Base-by-base conservation (phyloP, 2,113 vertebrate species). In the Diadophis punctatus region DNA sequence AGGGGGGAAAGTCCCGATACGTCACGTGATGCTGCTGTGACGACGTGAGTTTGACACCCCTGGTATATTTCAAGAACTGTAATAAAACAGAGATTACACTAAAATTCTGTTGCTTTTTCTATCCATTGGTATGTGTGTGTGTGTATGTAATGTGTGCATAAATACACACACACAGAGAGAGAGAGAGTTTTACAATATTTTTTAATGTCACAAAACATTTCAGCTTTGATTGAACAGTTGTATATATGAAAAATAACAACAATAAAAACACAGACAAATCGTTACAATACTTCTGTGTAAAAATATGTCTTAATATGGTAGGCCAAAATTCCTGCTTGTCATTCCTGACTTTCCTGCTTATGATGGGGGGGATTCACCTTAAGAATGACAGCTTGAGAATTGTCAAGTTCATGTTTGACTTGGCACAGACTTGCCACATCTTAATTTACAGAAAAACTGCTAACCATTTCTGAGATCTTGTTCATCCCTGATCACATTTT, bases 401-500 rank as follows among this genome's bases (percentile, higher is more conserved):
- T 49, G 63, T 5, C 9, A 46, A 30, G 9, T 48, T 48, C 20
- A 48, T 30, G 5, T 12, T 27, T 89, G 22, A 84, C 11, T 92
- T 49, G 20, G 9, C 58, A 55, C 30, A 85, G 4, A 74, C 39
- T 89, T 92, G 68, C 39, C 20, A 18, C 85, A 27, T 63, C 12
- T 3, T 92, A 46, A 43, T 53, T 49, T 55, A 18, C 3, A 18
- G 39, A 53, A 30, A 58, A 52, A 30, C 12, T 90, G 58, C 74
- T 55, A 43, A 34, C 52, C 3, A 53, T 53, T 80, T 93, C 88
- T 95, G 39, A 90, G 23, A 51, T 88, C 5, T 74, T 18, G 2
- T 11, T 30, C 27, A 27, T 52, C 91, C 87, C 51, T 95, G 46
- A 43, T 46, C n/a, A 0, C 16, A 43, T 92, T 92, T 93, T 93